A percentile compares a stretch with the other conserved stretches of the same genome.
Conservation (phyloP, 2,888 invertebrate species). For the Andrena praecox region DNA sequence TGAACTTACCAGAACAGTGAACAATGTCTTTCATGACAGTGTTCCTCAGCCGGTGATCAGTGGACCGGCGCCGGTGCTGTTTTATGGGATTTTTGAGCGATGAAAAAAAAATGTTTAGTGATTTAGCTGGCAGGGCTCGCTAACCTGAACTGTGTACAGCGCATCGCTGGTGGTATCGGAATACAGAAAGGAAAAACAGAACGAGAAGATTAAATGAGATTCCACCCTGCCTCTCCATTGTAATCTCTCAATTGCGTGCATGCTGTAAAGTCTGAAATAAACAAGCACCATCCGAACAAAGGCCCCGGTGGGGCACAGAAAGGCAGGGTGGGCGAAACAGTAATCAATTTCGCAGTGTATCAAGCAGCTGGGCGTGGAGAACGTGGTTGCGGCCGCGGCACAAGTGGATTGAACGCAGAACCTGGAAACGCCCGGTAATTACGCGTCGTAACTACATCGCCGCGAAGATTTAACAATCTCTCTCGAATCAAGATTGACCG, state of each 20-base stretch:
- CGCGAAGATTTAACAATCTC: slow-evolving; percentile 49
- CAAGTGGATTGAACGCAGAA: slow-evolving; percentile 38
- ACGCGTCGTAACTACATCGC: slow-evolving; percentile 43
- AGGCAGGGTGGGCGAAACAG: slow-evolving; percentile 14
- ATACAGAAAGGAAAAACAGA: background rate
- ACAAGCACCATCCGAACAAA: slow-evolving; percentile 13
- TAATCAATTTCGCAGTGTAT: slow-evolving; percentile 49
- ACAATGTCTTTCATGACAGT: too few species aligned
- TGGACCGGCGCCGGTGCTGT: too few species aligned
- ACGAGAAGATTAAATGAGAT: background rate
- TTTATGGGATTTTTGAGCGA: too few species aligned
- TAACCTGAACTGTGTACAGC: too few species aligned
- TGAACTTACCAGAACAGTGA: too few species aligned
- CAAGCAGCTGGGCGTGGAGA: slow-evolving; percentile 43
- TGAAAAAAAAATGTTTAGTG: too few species aligned
- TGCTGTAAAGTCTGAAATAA: background rate
- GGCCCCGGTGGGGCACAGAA: background rate
- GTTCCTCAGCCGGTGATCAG: too few species aligned
- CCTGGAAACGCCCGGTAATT: slow-evolving; percentile 38
- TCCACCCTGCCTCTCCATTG: background rate
- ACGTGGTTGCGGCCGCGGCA: slow-evolving; percentile 35
- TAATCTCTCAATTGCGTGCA: slow-evolving; percentile 25
- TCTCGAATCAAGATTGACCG: slow-evolving; percentile 40
- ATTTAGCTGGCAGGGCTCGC: too few species aligned
- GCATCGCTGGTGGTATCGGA: too few species aligned